These are phyloP conservation scores for Sinella curviseta DNA, from an alignment of 1,140 invertebrate species.

Conservation along the genomic window DNA sequence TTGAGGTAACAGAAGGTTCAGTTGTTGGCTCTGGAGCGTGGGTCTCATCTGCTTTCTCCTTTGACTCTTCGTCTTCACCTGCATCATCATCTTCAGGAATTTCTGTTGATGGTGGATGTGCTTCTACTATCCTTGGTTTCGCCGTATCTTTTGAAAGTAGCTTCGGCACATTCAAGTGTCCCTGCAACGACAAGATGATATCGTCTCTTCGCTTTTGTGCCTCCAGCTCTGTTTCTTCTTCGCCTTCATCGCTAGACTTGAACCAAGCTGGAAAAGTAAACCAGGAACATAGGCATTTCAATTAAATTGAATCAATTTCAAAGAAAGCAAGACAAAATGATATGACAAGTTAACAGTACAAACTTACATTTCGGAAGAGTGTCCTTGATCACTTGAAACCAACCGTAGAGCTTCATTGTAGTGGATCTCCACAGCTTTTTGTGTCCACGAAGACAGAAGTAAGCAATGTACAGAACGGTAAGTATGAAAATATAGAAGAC, in stretches of 20 bases:
- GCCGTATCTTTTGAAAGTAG: neutral
- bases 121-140: no score
- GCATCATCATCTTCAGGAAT: neutral
- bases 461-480: constrained; percentile 20
- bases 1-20: neutral
- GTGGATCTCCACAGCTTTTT: constrained; percentile 35
- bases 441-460: constrained; percentile 30
- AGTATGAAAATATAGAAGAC: constrained; percentile 24
- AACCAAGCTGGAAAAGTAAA: neutral
- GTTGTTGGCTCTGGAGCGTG: neutral
- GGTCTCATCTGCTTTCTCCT: neutral
- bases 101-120: neutral
- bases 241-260: neutral
- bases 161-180: neutral
- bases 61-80: neutral
- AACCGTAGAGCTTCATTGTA: constrained; percentile 35
- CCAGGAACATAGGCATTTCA: neutral
- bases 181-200: neutral
- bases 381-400: constrained; percentile 36
- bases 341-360: neutral
- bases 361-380: constrained; percentile 37
- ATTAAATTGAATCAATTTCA: neutral
- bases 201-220: neutral
- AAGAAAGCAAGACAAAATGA: neutral
- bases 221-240: neutral